Base-by-base conservation (phyloP, 2,888 invertebrate genomes). In the Brenthis hecate region DNA sequence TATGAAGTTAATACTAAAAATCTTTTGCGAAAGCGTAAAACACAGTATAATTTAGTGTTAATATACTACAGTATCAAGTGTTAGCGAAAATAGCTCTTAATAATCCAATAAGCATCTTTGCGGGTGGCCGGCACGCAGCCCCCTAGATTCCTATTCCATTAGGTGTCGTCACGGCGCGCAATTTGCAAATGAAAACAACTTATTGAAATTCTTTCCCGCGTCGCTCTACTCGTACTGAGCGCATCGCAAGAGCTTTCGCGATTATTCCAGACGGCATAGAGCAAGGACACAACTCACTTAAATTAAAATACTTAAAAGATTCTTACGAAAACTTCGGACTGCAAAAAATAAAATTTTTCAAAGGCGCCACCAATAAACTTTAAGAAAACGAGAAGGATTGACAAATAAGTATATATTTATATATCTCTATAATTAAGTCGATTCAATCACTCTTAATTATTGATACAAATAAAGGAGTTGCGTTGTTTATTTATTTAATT, bases 151-250 rank as follows among this genome's bases (percentile, higher is more conserved):
- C 85, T 85, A 88, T 90, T 89, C 89, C 89, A 91, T 91, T 91
- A 91, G 89, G 87, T 91, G 89, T 91, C 91, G 85, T 81, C 82
- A 85, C 80, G 85, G 84, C 83, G 86, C 88, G 87, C 88, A 89
- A 91, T 92, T 92, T 91, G 91, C 91, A 90, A 92, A 92, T 91
- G 91, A 91, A 91, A 90, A 91, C 91, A 91, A 92, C 91, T 92
- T 92, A 92, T 91, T 92, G 92, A 91, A 92, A 92, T 92, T 92
- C 91, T 88, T 91, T 85, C 82, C 80, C 85, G 83, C 83, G 80
- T 67, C 67, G 61, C 62, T 51, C 67, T n/a, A 50, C 61, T 80
- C 81, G 84, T 83, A 80, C 81, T 81, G 70, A 71, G 72, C 67
- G 75, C 74, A 69, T 65, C 70, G 66, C 72, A 65, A 72, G 72